These are phyloP conservation scores for Griposia aprilina DNA, from an alignment of 2,888 invertebrate species.

Conservation along the genomic window DNA sequence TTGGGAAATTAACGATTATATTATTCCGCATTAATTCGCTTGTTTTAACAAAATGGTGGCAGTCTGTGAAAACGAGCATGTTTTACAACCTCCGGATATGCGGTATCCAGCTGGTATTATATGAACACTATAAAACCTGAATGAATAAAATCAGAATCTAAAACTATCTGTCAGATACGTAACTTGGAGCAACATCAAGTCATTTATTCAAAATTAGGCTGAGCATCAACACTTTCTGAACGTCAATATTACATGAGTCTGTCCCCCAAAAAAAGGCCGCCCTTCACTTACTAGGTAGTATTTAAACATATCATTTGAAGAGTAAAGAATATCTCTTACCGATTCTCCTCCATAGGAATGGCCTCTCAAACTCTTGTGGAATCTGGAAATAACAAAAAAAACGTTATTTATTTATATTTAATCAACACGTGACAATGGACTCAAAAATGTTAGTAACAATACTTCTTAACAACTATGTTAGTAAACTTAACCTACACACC, in stretches of 20 bases:
- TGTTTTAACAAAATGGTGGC: slow-evolving; percentile 22
- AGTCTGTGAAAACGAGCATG: neutral
- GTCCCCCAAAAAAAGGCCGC: too few relatives aligned
- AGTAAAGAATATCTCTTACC: slow-evolving; percentile 22
- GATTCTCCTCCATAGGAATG: slow-evolving; percentile 46
- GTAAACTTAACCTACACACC: too few relatives aligned
- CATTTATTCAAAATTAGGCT: too few relatives aligned
- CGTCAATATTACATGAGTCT: too few relatives aligned
- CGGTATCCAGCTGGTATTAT: neutral
- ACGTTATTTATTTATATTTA: neutral
- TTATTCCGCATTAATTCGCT: slow-evolving; percentile 39
- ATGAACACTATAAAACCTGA: neutral
- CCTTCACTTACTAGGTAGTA: too few relatives aligned
- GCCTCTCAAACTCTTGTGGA: slow-evolving; percentile 19
- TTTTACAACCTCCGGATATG: neutral
- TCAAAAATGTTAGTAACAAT: too few relatives aligned
- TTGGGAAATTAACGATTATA: slow-evolving; percentile 44
- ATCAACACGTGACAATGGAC: too few relatives aligned
- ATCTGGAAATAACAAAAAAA: slow-evolving; percentile 33
- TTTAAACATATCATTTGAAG: neutral
- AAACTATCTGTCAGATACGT: too few relatives aligned
- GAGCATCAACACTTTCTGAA: too few relatives aligned
- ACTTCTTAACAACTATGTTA: too few relatives aligned
- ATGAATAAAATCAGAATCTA: too few relatives aligned
- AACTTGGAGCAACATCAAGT: too few relatives aligned